Percentiles rank a stretch among this genome's conserved stretches.
Conservation (phyloP, 1,140 invertebrate species). For the Caenorhabditis remanei region DNA sequence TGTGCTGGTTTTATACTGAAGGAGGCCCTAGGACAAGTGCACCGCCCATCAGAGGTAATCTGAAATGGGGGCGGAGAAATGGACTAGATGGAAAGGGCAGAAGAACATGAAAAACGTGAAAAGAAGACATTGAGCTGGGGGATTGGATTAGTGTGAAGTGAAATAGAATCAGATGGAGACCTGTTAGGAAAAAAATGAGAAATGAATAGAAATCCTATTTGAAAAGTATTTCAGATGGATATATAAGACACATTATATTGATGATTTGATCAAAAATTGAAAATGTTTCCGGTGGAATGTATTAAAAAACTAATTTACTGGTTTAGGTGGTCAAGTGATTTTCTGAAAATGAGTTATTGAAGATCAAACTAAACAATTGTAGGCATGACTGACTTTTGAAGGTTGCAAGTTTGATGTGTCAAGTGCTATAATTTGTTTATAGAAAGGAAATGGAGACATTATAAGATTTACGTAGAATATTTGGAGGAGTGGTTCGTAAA, state of each 20-base stretch:
- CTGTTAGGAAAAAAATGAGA: background rate
- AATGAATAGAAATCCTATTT: background rate
- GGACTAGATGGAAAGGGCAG: background rate
- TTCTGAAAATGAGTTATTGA: background rate
- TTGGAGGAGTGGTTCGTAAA: too few species aligned
- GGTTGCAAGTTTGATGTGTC: too few species aligned
- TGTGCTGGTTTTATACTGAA: slow-evolving; percentile 16
- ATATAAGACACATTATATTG: background rate
- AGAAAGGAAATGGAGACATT: too few species aligned
- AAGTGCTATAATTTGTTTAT: too few species aligned
- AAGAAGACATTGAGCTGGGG: background rate
- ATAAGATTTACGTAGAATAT: too few species aligned
- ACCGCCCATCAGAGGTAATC: slow-evolving; percentile 53
- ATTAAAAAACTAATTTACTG: background rate
- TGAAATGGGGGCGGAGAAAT: slow-evolving; percentile 15
- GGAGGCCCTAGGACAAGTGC: slow-evolving; percentile 11
- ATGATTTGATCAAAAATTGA: background rate
- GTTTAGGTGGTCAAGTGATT: too few species aligned
- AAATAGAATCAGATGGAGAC: background rate
- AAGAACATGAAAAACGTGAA: background rate
- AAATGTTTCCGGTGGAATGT: background rate
- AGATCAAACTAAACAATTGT: background rate
- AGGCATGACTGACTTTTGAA: too few species aligned
- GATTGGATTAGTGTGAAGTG: slow-evolving; percentile 1
- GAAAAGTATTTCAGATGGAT: background rate